Conservation (phyloP, 2,797 vertebrate species). For the Girardinus metallicus region DNA sequence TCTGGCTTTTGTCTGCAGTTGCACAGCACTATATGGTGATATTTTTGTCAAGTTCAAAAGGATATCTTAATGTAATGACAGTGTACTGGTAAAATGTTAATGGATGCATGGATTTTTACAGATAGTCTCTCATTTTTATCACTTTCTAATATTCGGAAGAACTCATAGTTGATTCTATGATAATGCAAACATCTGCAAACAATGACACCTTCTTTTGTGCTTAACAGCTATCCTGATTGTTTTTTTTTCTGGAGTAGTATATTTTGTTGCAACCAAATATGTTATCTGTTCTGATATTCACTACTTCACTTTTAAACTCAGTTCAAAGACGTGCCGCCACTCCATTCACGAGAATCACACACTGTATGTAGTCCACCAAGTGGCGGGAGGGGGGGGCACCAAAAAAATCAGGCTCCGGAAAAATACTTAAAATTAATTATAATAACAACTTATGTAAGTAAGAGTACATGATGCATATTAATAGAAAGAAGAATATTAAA, state of each 20-base stretch:
- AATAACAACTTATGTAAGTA: no score
- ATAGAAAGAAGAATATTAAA: no score
- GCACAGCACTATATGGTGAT: conserved; percentile 33
- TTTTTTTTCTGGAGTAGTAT: neutral
- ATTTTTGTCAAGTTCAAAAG: conserved; percentile 19
- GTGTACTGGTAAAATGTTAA: neutral
- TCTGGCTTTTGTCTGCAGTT: conserved; percentile 37
- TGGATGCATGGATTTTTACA: neutral
- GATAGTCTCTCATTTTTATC: neutral
- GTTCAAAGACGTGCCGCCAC: neutral
- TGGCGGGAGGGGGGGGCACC: neutral
- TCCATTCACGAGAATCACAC: neutral
- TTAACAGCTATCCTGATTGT: neutral
- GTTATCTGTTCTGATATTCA: neutral
- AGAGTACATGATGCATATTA: no score
- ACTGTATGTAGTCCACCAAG: neutral
- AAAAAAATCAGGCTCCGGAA: neutral
- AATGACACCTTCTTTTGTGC: no score
- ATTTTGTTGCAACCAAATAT: neutral
- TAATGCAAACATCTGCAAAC: neutral
- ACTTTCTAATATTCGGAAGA: neutral
- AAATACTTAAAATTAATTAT: neutral
- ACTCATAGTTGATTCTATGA: neutral
- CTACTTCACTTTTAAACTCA: neutral
- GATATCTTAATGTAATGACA: neutral